Percentiles rank a stretch among this genome's conserved stretches.
phyloP scores from a whole-genome alignment of 2,113 vertebrate genomes.

The Desmodus rotundus region DNA sequence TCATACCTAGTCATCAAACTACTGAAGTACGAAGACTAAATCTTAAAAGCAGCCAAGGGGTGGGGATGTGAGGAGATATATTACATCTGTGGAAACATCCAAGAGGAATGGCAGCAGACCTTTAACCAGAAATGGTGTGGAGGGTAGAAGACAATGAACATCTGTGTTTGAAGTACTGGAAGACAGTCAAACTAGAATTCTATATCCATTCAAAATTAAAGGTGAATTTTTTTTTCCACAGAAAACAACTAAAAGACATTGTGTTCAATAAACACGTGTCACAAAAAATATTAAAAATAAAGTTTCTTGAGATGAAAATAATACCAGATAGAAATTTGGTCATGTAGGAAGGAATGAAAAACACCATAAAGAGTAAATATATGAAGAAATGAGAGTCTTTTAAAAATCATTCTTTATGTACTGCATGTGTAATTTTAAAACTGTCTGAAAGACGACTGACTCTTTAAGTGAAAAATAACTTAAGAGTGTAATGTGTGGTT shows the following conservation, averaged over 20 bases:
- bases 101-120: not conserved
- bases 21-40: not conserved
- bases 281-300: not conserved
- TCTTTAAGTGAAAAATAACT: not conserved
- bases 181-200: not conserved
- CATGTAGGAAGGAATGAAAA: not conserved
- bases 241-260: not conserved
- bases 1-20: not conserved
- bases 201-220: not conserved
- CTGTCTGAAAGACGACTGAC: not conserved
- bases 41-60: not conserved
- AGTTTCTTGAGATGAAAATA: not conserved
- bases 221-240: not conserved
- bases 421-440: not conserved
- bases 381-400: not conserved
- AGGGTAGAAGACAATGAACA: not conserved
- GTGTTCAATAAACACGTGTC: not conserved
- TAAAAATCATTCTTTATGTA: not conserved
- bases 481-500: not conserved
- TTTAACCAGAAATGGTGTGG: not conserved
- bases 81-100: not conserved
- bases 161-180: not conserved
- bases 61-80: not conserved
- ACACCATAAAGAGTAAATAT: not conserved
- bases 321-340: not conserved